A percentile compares a stretch with the other conserved stretches of the same genome.
Conservation (phyloP, 2,797 vertebrate genomes). For the Agapornis canus region DNA sequence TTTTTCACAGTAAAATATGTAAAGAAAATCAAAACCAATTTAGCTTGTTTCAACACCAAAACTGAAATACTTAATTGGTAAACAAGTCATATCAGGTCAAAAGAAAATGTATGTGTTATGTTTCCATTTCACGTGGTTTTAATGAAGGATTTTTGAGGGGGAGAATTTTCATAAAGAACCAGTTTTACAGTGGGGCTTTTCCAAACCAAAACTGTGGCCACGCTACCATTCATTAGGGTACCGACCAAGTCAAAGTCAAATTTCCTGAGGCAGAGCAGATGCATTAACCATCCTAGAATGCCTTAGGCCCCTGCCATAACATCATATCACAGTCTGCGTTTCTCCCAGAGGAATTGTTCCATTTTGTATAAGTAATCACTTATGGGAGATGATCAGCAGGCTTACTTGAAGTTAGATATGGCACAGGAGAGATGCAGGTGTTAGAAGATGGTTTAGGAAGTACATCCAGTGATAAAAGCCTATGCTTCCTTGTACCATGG, state of each 20-base stretch:
- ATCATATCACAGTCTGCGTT: not conserved
- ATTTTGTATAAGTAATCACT: not conserved
- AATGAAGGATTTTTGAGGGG: not conserved
- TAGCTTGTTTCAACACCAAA: not conserved
- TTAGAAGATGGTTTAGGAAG: not conserved
- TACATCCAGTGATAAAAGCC: not conserved
- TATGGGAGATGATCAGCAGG: not conserved
- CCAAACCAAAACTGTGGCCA: not conserved
- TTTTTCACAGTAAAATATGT: not conserved
- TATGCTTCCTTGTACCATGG: not conserved
- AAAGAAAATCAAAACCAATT: constrained; percentile 6
- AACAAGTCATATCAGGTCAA: not conserved
- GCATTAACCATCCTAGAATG: not conserved
- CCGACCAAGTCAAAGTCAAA: not conserved
- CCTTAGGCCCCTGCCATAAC: not conserved
- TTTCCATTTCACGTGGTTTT: not conserved
- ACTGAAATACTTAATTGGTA: not conserved
- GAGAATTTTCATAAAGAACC: not conserved
- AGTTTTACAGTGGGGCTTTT: not conserved
- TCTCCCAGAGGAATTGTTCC: not conserved
- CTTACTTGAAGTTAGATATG: not conserved
- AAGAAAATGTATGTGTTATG: not conserved
- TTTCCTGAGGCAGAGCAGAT: not conserved
- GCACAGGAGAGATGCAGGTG: not conserved
- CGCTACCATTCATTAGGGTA: not conserved